Evolutionary conservation across 2,113 vertebrate genomes (phyloP).

Genomic region (Ctenomys sociabilis): DNA sequence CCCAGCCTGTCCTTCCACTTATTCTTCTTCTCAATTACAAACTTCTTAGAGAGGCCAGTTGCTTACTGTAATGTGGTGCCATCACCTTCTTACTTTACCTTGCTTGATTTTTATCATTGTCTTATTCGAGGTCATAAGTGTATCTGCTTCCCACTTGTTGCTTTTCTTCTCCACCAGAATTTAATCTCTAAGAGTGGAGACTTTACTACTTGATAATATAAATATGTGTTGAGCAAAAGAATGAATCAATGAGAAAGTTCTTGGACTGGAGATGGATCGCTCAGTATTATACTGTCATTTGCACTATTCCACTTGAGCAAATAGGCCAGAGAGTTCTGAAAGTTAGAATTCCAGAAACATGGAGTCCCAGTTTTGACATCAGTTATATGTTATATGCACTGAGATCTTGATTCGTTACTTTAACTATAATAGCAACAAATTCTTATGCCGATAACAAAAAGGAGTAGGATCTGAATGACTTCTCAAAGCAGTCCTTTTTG

Average conservation of each 20-base stretch:
- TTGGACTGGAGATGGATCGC: background rate
- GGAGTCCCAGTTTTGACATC: background rate
- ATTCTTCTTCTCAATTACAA: background rate
- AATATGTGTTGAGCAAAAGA: background rate
- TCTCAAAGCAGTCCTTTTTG: background rate
- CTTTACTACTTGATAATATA: background rate
- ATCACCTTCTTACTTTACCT: background rate
- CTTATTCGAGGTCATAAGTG: background rate
- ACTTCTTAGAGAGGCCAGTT: background rate
- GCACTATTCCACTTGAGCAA: background rate
- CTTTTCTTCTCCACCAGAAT: background rate
- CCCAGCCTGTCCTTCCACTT: background rate
- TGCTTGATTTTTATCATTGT: background rate
- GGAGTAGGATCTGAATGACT: background rate
- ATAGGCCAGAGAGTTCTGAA: background rate
- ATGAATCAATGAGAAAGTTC: background rate
- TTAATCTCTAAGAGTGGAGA: background rate
- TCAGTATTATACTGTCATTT: background rate
- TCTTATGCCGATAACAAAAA: background rate
- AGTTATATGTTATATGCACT: no score
- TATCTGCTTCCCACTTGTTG: background rate
- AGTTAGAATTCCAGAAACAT: background rate
- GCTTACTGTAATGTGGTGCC: background rate
- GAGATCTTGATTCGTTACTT: background rate
- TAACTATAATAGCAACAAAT: background rate